Percentiles rank a stretch among this genome's conserved stretches.
Evolutionary conservation across 30 jellyfish, hydroid and myxozoan genomes (phyloP).

Genomic region (Hydractinia symbiolongicarpus): DNA sequence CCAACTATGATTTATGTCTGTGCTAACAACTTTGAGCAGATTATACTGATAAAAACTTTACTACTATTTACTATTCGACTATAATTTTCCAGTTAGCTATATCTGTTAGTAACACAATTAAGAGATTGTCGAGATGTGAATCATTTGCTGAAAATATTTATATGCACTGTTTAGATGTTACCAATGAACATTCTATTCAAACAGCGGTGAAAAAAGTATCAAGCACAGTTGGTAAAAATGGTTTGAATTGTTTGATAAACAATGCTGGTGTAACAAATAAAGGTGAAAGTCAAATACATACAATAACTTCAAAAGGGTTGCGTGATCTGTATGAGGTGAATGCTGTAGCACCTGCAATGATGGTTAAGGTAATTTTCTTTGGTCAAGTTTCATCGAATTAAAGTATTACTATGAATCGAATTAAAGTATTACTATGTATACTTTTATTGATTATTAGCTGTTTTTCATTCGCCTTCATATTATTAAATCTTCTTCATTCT

Average conservation of each 20-base stretch:
- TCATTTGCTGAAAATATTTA: too few relatives aligned
- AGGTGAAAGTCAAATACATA: background rate
- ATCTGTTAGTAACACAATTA: too few relatives aligned
- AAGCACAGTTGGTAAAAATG: slow-evolving; percentile 39
- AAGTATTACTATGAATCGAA: background rate
- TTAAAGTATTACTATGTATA: background rate
- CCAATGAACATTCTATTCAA: slow-evolving; percentile 44
- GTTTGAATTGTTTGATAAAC: slow-evolving; percentile 59
- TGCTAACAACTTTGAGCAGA: too few relatives aligned
- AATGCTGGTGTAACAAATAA: slow-evolving; percentile 61
- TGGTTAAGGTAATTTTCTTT: background rate
- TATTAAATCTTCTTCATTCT: background rate
- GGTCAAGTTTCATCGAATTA: background rate
- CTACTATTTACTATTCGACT: too few relatives aligned
- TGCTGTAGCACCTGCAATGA: background rate
- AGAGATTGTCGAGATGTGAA: too few relatives aligned
- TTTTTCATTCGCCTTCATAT: background rate
- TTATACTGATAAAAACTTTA: too few relatives aligned
- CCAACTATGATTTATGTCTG: background rate
- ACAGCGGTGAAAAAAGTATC: slow-evolving; percentile 47
- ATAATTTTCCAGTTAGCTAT: too few relatives aligned
- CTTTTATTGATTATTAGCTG: background rate
- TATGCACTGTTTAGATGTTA: slow-evolving; percentile 38
- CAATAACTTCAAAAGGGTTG: background rate
- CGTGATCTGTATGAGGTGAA: background rate